Conservation (phyloP, 1,140 invertebrate genomes). For the Riptortus pedestris region DNA sequence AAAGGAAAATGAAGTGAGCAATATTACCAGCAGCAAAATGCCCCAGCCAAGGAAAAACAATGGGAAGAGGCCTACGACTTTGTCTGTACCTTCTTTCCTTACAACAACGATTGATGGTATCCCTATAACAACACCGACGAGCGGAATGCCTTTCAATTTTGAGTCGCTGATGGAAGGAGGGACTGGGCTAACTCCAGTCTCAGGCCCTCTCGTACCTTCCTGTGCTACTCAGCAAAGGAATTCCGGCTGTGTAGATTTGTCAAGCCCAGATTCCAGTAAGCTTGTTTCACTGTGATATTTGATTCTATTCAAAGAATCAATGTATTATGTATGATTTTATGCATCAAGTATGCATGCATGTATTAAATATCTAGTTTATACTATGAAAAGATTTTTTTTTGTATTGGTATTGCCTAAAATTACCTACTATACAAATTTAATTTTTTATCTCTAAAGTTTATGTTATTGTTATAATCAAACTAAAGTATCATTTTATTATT, state of each 20-base stretch:
- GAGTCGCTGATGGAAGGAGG: constrained; percentile 87
- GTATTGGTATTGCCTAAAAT: too few species aligned
- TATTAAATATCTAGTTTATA: too few species aligned
- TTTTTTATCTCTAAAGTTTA: too few species aligned
- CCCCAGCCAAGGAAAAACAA: not conserved
- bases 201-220: constrained; percentile 52
- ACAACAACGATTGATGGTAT: constrained; percentile 56
- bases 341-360: too few species aligned
- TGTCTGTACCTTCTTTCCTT: constrained; percentile 26
- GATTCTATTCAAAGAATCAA: too few species aligned
- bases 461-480: too few species aligned
- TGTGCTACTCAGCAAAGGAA: constrained; percentile 58
- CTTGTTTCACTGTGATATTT: constrained; percentile 57
- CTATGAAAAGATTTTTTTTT: too few species aligned
- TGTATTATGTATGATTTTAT: too few species aligned
- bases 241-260: constrained; percentile 48
- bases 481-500: too few species aligned
- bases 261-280: constrained; percentile 57
- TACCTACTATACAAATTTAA: too few species aligned
- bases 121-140: constrained; percentile 76
- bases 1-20: not conserved
- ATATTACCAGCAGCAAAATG: constrained; percentile 1
- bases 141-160: constrained; percentile 78
- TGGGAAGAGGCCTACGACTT: constrained; percentile 27
- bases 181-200: constrained; percentile 77